phyloP scores from a whole-genome alignment of 2,797 vertebrate genomes.

The Heterohyrax brucei region DNA sequence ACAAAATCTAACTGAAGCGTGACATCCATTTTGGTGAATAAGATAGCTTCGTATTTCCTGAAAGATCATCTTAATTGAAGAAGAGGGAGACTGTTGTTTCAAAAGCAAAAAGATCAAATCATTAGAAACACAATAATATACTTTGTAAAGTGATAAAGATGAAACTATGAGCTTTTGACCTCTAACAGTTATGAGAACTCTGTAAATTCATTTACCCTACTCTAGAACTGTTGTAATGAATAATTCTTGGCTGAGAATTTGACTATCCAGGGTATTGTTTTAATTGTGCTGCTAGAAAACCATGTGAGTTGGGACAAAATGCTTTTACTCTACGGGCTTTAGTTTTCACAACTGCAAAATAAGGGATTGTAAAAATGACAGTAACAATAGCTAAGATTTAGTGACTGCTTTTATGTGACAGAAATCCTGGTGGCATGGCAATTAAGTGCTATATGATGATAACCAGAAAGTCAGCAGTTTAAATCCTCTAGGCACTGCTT shows the following conservation, averaged over 20 bases:
- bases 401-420: not conserved
- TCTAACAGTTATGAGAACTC: not conserved
- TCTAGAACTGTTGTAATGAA: not conserved
- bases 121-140: not conserved
- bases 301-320: not conserved
- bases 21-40: not conserved
- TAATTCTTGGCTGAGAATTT: not conserved
- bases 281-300: slow-evolving; percentile 46
- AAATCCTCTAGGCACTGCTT: no score
- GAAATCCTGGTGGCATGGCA: no score
- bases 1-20: not conserved
- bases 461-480: no score
- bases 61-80: not conserved
- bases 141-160: slow-evolving; percentile 42
- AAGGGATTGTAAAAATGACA: not conserved
- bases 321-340: not conserved
- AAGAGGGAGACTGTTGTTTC: not conserved
- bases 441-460: no score
- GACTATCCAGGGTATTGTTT: not conserved
- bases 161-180: not conserved
- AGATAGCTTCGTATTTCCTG: not conserved
- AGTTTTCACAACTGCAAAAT: not conserved
- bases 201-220: not conserved
- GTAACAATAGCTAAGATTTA: not conserved
- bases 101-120: not conserved